These are phyloP conservation scores for Cepphus grylle DNA, from an alignment of 2,113 vertebrate species.

Conservation along the genomic window DNA sequence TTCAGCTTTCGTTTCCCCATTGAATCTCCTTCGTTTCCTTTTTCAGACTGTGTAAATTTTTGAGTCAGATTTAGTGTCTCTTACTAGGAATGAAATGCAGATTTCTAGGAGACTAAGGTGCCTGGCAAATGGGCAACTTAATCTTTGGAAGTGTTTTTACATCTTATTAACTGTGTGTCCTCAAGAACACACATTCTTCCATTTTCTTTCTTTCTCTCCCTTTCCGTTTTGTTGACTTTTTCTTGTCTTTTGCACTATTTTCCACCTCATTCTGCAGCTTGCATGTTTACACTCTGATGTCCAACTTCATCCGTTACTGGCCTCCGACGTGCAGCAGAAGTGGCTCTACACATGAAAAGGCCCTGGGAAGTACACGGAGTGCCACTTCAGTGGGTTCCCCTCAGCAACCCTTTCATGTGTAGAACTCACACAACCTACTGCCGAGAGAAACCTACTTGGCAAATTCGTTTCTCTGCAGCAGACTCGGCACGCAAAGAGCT, in stretches of 20 bases:
- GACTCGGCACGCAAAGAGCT: neutral
- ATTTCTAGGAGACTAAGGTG: neutral
- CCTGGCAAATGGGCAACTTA: neutral
- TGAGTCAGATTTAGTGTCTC: neutral
- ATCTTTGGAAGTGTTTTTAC: neutral
- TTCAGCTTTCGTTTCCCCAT: neutral
- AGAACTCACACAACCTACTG: neutral
- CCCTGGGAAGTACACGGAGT: neutral
- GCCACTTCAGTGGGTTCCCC: neutral
- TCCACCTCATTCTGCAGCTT: neutral
- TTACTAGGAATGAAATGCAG: neutral
- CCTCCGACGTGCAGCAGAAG: fast-evolving
- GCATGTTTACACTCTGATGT: neutral
- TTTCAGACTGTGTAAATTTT: neutral
- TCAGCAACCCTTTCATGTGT: neutral
- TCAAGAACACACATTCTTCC: neutral
- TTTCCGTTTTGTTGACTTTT: neutral
- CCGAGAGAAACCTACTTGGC: neutral
- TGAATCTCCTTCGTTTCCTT: neutral
- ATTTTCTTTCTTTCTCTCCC: too few species aligned
- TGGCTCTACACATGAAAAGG: neutral
- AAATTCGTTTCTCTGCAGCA: neutral
- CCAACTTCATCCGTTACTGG: neutral
- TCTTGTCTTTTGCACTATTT: neutral
- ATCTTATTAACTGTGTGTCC: neutral